These are phyloP conservation scores for Chloebia gouldiae DNA, from an alignment of 2,113 vertebrate species.

Conservation along the genomic window DNA sequence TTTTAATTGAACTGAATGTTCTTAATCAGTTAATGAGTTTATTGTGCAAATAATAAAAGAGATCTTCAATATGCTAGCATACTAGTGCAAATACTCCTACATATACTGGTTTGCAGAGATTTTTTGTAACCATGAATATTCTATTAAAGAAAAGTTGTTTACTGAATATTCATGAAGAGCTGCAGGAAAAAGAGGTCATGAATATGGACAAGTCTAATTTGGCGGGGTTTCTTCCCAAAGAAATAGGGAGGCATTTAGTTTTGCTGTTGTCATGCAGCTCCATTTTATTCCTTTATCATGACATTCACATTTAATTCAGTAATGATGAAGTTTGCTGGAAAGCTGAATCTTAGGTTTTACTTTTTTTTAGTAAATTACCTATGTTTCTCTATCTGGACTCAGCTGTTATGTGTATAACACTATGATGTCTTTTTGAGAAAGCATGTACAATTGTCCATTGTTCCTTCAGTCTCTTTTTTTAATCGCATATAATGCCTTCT, in stretches of 20 bases:
- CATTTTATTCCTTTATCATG: background rate
- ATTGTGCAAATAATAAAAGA: constrained; percentile 16
- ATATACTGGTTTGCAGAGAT: background rate
- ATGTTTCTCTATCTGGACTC: background rate
- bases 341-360: background rate
- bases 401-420: background rate
- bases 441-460: background rate
- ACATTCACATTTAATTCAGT: background rate
- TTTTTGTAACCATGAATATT: background rate
- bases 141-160: constrained; percentile 31
- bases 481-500: background rate
- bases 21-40: constrained; percentile 1
- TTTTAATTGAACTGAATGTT: background rate
- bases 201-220: constrained; percentile 48
- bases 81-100: background rate
- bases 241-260: background rate
- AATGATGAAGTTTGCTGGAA: background rate
- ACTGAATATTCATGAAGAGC: constrained; percentile 45
- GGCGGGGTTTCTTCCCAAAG: background rate
- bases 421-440: background rate
- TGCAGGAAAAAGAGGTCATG: constrained; percentile 42
- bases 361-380: background rate
- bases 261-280: background rate
- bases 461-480: background rate
- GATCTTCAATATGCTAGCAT: background rate